Conservation (phyloP, 1,140 invertebrate species). For the Temnothorax longispinosus region DNA sequence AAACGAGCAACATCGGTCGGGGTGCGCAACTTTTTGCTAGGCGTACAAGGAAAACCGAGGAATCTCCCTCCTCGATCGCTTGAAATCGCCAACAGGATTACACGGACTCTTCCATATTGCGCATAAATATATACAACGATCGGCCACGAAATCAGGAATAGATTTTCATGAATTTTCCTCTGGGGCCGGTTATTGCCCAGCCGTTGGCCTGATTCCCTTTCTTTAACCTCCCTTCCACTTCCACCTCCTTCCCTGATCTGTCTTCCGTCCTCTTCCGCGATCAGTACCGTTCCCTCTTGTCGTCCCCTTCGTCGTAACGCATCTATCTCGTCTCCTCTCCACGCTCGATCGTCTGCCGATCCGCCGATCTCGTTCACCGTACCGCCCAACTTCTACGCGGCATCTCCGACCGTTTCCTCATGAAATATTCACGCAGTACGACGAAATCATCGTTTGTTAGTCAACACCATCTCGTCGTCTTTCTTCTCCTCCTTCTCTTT, state of each 20-base stretch:
- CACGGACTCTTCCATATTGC: slow-evolving; percentile 31
- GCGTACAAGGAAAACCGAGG: neutral
- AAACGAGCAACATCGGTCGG: neutral
- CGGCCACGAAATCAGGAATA: slow-evolving; percentile 74
- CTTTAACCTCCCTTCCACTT: slow-evolving; percentile 1
- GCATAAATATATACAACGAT: slow-evolving; percentile 67
- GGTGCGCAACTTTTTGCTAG: neutral
- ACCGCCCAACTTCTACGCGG: slow-evolving; percentile 13
- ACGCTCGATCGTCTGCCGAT: slow-evolving; percentile 49
- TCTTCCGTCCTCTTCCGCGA: slow-evolving; percentile 47
- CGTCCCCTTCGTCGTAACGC: slow-evolving; percentile 18
- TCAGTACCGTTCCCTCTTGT: neutral
- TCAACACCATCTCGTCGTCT: slow-evolving; percentile 71
- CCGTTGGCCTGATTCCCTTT: slow-evolving; percentile 61
- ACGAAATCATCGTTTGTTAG: slow-evolving; percentile 81
- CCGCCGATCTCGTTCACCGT: slow-evolving; percentile 11
- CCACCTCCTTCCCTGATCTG: slow-evolving; percentile 31
- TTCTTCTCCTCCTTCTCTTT: slow-evolving; percentile 1
- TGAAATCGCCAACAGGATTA: slow-evolving; percentile 1
- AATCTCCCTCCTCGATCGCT: neutral
- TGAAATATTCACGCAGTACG: slow-evolving; percentile 81
- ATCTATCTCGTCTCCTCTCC: slow-evolving; percentile 23
- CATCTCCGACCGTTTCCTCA: slow-evolving; percentile 69
- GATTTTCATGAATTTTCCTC: slow-evolving; percentile 80
- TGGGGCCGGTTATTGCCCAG: slow-evolving; percentile 47